A percentile compares a stretch with the other conserved stretches of the same genome.
Conservation (phyloP, 2,113 vertebrate genomes). For the Prinia subflava region DNA sequence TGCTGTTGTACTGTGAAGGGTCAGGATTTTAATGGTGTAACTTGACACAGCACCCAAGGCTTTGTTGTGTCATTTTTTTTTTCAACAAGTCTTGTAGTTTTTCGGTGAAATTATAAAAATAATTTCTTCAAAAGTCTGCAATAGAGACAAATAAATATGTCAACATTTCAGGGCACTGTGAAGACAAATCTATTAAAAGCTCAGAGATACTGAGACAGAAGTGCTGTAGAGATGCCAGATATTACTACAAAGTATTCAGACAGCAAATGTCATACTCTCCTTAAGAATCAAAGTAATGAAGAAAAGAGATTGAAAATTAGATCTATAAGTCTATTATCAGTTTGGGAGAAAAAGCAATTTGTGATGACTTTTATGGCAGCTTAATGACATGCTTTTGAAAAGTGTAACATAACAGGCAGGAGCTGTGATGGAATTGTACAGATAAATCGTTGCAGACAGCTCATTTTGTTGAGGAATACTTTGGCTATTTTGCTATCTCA, state of each 20-base stretch:
- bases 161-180: not conserved
- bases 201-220: not conserved
- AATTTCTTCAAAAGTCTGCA: not conserved
- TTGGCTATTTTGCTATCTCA: constrained; percentile 18
- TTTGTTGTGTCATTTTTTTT: not conserved
- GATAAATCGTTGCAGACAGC: constrained; percentile 47
- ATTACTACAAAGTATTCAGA: constrained; percentile 42
- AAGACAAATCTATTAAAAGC: constrained; percentile 19
- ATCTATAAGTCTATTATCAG: constrained; percentile 45
- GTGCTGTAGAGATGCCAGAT: constrained; percentile 3
- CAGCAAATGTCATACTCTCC: constrained; percentile 19
- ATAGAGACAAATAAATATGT: not conserved
- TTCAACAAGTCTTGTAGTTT: not conserved
- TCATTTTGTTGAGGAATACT: constrained; percentile 35
- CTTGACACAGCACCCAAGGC: not conserved
- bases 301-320: constrained; percentile 41
- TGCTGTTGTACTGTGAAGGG: not conserved
- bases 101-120: not conserved
- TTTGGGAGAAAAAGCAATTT: constrained; percentile 49
- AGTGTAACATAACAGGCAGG: not conserved
- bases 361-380: constrained; percentile 33
- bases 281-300: constrained; percentile 61
- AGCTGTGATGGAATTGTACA: constrained; percentile 40
- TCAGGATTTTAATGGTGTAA: not conserved
- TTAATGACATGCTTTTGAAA: constrained; percentile 42